Evolutionary conservation across 2,113 vertebrate genomes (phyloP), one percentile per base, ranked within the genome.

Genomic region (Phylloscopus trochilus): DNA sequence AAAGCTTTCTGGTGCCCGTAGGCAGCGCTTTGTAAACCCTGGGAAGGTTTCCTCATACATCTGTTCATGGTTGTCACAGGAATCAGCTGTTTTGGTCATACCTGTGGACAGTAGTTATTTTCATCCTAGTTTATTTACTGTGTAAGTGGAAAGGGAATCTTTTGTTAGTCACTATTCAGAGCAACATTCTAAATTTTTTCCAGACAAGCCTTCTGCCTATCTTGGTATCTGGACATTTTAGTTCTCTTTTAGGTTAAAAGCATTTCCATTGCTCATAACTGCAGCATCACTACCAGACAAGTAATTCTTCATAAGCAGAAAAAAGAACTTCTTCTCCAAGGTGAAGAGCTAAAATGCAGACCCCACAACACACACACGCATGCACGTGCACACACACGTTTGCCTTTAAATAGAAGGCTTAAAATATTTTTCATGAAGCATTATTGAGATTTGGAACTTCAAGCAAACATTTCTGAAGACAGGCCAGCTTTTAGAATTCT

Each of bases 71-170:
- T 47, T 94, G 30, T 72, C 53, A 55, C n/a, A 75, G 26, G 60
- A 81, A 63, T 79, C 39, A 47, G 58, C 56, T 82, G 64, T 74
- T 63, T 91, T 89, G 89, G 47, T 53, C 90, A 81, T 93, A 96
- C 60, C 79, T 93, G 47, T 63, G 60, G 73, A 93, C n/a, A 67
- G 62, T 16, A 86, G 68, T 49, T 85, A 67, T 83, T 94, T 90
- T 94, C 64, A 80, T 74, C 87, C 55, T 53, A 14, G 21, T 67
- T 77, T 85, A 59, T 74, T 93, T 89, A 55, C 59, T 44, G 35
- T n/a, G 47, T 44, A 33, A 89, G 41, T 72, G 31, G 64, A 86
- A 95, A 90, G 16, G 8, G 14, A 11, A 67, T 47, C 47, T 74
- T 82, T 70, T 60, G 6, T 55, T 77, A 70, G 11, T 33, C 22